Base-by-base conservation (phyloP, 2,113 vertebrate genomes). In the Dunckerocampus dactyliophorus region DNA sequence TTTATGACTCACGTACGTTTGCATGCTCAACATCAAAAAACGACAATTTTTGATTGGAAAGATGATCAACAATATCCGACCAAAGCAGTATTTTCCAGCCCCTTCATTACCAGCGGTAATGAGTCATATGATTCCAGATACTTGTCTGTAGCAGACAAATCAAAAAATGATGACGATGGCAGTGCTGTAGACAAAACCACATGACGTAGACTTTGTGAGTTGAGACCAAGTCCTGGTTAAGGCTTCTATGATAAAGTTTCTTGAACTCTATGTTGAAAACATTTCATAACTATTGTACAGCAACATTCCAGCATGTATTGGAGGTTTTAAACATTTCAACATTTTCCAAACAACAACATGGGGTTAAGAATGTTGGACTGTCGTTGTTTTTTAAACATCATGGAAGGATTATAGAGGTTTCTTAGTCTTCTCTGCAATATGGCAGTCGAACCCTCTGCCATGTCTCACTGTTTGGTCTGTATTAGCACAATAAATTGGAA, bases 401-500 rank as follows among this genome's bases (percentile, higher is more conserved):
- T 19, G 9, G 20, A 49, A 49, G 19, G 12, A 21, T 43, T 3
- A n/a, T 20, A 21, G 47, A 20, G 19, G 47, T 49, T 49, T 49
- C 47, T 22, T 13, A 49, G n/a, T 49, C 21, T 11, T n/a, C 17
- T 47, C 7, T 47, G 14, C 45, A 17, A 49, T 49, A 22, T 49
- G 47, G 2, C 47, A 21, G 20, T n/a, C 11, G 4, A 20, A 47
- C 47, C 47, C 6, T 47, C n/a, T 47, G 17, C 7, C 47, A 10
- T 17, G 9, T 19, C 47, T 48, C 47, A 20, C 20, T 20, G 21
- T 1, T 21, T 22, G 19, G 19, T 49, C n/a, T 13, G 10, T 13
- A 49, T 49, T 49, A 49, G 20, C 14, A 47, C 19, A 20, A 20
- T 21, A 13, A 20, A 21, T 12, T 49, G 54, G 65, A 74, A 48